These are phyloP conservation scores for Papilio protenor DNA, from an alignment of 2,888 invertebrate species.

Conservation along the genomic window DNA sequence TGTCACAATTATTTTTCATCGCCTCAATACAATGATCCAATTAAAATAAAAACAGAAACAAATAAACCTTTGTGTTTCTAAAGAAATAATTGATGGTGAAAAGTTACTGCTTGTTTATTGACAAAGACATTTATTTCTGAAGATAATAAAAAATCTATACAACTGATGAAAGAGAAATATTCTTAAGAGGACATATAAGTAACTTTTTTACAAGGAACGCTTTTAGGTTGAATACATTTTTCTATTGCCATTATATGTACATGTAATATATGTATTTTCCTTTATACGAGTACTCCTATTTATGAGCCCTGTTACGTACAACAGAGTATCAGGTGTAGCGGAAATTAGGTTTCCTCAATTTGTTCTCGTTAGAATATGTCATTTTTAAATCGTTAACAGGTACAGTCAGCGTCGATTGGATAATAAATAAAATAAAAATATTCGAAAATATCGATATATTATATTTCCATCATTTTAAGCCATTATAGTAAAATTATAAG, in stretches of 20 bases:
- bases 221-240: slow-evolving; percentile 10
- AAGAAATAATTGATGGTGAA: neutral
- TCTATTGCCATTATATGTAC: slow-evolving; percentile 12
- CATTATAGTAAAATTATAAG: neutral
- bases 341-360: slow-evolving; percentile 38
- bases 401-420: neutral
- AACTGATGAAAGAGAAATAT: neutral
- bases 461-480: no score
- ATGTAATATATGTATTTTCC: neutral
- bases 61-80: neutral
- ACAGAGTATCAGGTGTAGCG: slow-evolving; percentile 36
- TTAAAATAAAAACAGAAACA: slow-evolving; percentile 3
- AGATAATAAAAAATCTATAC: neutral
- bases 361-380: slow-evolving; percentile 8
- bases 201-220: neutral
- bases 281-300: slow-evolving; percentile 3
- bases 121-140: neutral
- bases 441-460: no score
- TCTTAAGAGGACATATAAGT: neutral
- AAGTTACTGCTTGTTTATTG: neutral
- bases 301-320: slow-evolving; percentile 25
- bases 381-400: slow-evolving; percentile 21
- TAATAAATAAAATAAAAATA: neutral
- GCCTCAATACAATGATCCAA: slow-evolving; percentile 2
- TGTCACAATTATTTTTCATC: neutral